These are phyloP conservation scores for Orthonychiurus folsomi DNA, from an alignment of 2,888 invertebrate species.

Conservation along the genomic window DNA sequence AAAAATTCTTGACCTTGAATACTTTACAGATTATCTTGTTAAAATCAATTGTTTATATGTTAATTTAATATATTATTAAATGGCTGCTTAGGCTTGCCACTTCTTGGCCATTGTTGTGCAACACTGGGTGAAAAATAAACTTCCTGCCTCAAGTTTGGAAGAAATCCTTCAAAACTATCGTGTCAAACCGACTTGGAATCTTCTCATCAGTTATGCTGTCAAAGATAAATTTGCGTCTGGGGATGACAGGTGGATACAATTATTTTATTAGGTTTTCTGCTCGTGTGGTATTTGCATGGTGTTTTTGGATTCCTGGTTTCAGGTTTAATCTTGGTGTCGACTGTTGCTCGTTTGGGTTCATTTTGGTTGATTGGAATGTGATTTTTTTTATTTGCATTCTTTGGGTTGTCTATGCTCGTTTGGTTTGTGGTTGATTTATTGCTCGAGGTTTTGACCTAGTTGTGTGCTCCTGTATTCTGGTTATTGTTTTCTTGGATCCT, in stretches of 20 bases:
- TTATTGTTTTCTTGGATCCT: not conserved
- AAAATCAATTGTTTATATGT: too few relatives aligned
- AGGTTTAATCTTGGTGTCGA: too few relatives aligned
- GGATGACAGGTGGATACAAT: constrained; percentile 37
- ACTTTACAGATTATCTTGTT: too few relatives aligned
- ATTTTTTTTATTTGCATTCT: not conserved
- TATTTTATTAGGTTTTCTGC: constrained; percentile 2
- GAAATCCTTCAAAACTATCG: constrained; percentile 32
- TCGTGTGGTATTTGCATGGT: too few relatives aligned
- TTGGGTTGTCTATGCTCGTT: not conserved
- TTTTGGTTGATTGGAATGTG: not conserved
- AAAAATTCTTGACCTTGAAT: too few relatives aligned
- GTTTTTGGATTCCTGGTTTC: too few relatives aligned
- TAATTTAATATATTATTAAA: not conserved
- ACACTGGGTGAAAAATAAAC: constrained; percentile 32
- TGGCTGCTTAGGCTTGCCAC: constrained; percentile 34
- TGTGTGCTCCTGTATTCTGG: too few relatives aligned
- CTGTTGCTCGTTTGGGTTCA: too few relatives aligned
- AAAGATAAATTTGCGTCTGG: constrained; percentile 35
- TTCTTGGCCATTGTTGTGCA: constrained; percentile 35
- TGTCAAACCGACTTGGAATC: constrained; percentile 30
- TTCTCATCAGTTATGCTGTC: constrained; percentile 32
- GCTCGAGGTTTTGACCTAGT: too few relatives aligned
- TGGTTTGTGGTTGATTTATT: too few relatives aligned
- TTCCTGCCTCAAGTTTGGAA: constrained; percentile 32